These are phyloP conservation scores for Phortica variegata DNA, from an alignment of 1,140 invertebrate genomes.

Conservation along the genomic window DNA sequence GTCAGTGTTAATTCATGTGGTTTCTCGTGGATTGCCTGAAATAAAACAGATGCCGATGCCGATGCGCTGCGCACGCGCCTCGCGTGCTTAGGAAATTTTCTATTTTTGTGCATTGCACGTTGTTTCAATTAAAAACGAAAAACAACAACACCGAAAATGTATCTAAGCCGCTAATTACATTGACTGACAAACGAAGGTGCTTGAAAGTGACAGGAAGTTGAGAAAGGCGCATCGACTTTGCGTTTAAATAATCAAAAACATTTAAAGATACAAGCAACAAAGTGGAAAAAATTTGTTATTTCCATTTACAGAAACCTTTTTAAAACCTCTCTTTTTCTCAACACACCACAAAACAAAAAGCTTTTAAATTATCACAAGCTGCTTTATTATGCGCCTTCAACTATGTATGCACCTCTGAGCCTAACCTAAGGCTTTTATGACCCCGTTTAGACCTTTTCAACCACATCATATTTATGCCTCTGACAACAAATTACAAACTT, in stretches of 20 bases:
- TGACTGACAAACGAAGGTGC: constrained; percentile 31
- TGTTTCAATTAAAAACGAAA: neutral
- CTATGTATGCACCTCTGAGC: too few species aligned
- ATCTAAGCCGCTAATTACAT: constrained; percentile 19
- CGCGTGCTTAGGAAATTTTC: neutral
- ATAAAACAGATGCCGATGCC: neutral
- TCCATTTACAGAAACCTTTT: too few species aligned
- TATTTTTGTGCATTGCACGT: constrained; percentile 11
- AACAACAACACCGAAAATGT: constrained; percentile 5
- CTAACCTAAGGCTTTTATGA: too few species aligned
- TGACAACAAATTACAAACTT: too few species aligned
- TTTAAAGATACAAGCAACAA: too few species aligned
- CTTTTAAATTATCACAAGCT: neutral
- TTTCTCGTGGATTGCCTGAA: too few species aligned
- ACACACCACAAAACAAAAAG: neutral
- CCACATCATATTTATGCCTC: too few species aligned
- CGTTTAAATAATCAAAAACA: constrained; percentile 4
- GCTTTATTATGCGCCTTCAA: too few species aligned
- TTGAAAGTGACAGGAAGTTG: constrained; percentile 1
- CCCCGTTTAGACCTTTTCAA: too few species aligned
- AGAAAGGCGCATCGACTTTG: neutral
- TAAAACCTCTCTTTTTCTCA: constrained; percentile 4
- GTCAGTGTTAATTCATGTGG: too few species aligned
- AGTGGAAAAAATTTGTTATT: too few species aligned
- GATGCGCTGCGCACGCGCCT: neutral